Base-by-base conservation (phyloP, 2,797 vertebrate species). In the Orestias chungarensis region DNA sequence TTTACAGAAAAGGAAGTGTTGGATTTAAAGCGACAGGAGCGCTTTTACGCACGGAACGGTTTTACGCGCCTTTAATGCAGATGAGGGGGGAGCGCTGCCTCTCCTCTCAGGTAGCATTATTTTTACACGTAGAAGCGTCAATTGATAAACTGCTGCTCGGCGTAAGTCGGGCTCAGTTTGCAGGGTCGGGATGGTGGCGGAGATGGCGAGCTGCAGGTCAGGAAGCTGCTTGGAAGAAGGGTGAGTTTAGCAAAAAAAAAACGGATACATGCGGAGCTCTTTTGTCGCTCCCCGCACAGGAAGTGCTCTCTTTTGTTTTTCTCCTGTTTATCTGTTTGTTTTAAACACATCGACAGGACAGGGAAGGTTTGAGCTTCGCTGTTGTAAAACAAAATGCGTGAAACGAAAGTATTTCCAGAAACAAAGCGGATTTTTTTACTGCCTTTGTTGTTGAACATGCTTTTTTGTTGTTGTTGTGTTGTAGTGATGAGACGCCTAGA, bases 151-250 rank as follows among this genome's bases (percentile, higher is more conserved):
- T 29, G 79, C 50, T 70, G 52, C 6, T 0, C 65, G 71, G 25
- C n/a, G n/a, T n/a, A n/a, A n/a, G n/a, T 71, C 29, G 64, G 25
- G 14, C n/a, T 29, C 40, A 18, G 74, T 3, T 57, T 7, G 1
- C 57, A 25, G 29, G 15, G 11, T 62, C 81, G 50, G 77, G 79
- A 94, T 94, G 93, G 94, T 95, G 74, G 91, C 89, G 17, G 69
- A 83, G 71, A 94, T 95, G 94, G 91, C 85, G 73, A 90, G 75
- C 85, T 87, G 73, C 33, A 85, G 82, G 64, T 81, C 86, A n/a
- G 82, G 76, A 11, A 72, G 76, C 47, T 72, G 80, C 25, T 71
- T 88, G 64, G 90, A 92, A 55, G 89, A 93, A 12, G 84, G 91
- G 94, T 94, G 88, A 89, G 91, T 38, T 15, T 50, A 3, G 2